phyloP scores from a whole-genome alignment of 2,113 vertebrate species.

The Platycercus adscitus region DNA sequence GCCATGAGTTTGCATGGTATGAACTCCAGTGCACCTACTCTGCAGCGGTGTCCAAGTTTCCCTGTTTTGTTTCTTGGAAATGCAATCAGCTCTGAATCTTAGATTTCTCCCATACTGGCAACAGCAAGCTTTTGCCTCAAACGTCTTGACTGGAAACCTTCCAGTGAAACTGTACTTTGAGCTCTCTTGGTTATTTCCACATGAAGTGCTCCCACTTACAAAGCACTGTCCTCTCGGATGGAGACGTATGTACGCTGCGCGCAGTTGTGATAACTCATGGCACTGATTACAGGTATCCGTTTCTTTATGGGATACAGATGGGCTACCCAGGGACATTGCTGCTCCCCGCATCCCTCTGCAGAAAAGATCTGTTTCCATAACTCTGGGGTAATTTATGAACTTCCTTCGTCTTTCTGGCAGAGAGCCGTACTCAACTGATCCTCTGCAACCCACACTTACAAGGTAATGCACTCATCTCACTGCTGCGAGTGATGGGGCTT shows the following conservation, averaged over 20 bases:
- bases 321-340: background rate
- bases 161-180: background rate
- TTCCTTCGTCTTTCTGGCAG: background rate
- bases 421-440: background rate
- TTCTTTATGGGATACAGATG: background rate
- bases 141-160: background rate
- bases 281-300: background rate
- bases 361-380: background rate
- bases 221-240: background rate
- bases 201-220: background rate
- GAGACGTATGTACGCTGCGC: fast-evolving
- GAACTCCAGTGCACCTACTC: background rate
- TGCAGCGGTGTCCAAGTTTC: background rate
- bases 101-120: constrained; percentile 13
- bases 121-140: background rate
- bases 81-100: background rate
- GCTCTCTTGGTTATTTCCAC: background rate
- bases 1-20: background rate
- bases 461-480: background rate
- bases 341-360: background rate
- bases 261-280: background rate
- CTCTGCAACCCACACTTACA: background rate
- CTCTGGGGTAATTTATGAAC: background rate
- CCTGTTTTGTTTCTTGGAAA: constrained; percentile 18
- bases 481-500: background rate